These are phyloP conservation scores for Apeira syringaria DNA, from an alignment of 2,888 invertebrate genomes.

Conservation along the genomic window DNA sequence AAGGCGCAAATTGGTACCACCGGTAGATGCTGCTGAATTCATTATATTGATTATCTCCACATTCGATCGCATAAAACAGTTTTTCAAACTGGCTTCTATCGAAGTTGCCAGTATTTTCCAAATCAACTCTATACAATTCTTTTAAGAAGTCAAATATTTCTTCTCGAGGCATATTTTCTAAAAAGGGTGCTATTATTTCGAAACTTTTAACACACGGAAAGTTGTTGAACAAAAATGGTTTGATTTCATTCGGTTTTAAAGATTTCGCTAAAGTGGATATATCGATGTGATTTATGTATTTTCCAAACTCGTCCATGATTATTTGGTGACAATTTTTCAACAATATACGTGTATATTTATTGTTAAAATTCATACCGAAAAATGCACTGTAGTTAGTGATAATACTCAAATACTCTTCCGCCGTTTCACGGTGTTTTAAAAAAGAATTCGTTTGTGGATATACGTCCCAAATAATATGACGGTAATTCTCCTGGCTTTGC, in stretches of 20 bases:
- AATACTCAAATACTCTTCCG: too few species aligned
- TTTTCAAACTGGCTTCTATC: conserved; percentile 27
- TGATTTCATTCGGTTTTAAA: conserved; percentile 44
- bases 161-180: conserved; percentile 2
- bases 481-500: not conserved
- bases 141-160: conserved; percentile 2
- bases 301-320: conserved; percentile 45
- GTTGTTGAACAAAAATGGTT: conserved; percentile 40
- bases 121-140: not conserved
- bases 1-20: conserved; percentile 57
- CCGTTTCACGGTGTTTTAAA: too few species aligned
- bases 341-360: conserved; percentile 48
- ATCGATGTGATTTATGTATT: conserved; percentile 42
- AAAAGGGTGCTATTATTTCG: conserved; percentile 20
- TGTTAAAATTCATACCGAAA: conserved; percentile 28
- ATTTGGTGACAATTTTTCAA: conserved; percentile 51
- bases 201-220: conserved; percentile 30
- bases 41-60: not conserved
- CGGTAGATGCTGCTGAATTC: conserved; percentile 18
- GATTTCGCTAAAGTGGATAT: conserved; percentile 51
- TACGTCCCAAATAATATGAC: too few species aligned
- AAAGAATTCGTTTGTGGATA: too few species aligned
- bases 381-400: too few species aligned
- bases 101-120: too few species aligned
- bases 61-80: conserved; percentile 25